A percentile compares a stretch with the other conserved stretches of the same genome.
Evolutionary conservation across 2,888 invertebrate species (phyloP).

Genomic region (Prosopocoilus inquinatus): DNA sequence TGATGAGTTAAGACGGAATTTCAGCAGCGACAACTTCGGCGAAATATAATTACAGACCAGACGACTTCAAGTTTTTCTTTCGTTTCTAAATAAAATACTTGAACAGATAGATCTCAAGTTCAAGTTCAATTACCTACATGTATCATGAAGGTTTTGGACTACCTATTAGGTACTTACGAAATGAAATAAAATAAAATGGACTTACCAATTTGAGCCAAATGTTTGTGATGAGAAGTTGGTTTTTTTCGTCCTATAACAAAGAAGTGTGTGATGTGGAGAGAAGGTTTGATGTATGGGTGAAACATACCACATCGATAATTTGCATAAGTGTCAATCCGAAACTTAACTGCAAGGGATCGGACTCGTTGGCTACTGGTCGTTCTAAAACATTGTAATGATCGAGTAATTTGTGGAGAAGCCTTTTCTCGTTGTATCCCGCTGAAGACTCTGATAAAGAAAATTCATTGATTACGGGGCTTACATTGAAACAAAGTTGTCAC

Average conservation of each 20-base stretch:
- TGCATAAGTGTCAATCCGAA: conserved; percentile 97
- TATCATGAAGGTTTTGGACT: no score
- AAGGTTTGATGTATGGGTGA: background rate
- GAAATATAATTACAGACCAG: no score
- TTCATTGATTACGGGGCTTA: background rate
- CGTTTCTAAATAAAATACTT: no score
- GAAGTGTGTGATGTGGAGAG: background rate
- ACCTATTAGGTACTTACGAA: no score
- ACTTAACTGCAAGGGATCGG: conserved; percentile 91
- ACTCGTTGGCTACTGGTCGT: conserved; percentile 93
- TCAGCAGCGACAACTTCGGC: no score
- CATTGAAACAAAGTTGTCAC: no score
- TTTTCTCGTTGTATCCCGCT: conserved; percentile 90
- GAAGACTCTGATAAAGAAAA: conserved; percentile 66
- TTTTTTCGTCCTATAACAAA: conserved; percentile 87
- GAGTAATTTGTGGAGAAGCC: conserved; percentile 85
- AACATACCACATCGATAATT: conserved; percentile 94
- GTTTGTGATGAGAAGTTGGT: conserved; percentile 94
- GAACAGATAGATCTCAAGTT: no score
- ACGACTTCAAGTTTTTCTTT: no score
- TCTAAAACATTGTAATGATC: conserved; percentile 93
- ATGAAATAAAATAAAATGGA: conserved; percentile 33
- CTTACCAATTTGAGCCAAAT: conserved; percentile 96
- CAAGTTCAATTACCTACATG: no score
- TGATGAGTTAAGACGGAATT: no score